These are phyloP conservation scores for Anastrepha ludens DNA, from an alignment of 1,140 invertebrate species.

Conservation along the genomic window DNA sequence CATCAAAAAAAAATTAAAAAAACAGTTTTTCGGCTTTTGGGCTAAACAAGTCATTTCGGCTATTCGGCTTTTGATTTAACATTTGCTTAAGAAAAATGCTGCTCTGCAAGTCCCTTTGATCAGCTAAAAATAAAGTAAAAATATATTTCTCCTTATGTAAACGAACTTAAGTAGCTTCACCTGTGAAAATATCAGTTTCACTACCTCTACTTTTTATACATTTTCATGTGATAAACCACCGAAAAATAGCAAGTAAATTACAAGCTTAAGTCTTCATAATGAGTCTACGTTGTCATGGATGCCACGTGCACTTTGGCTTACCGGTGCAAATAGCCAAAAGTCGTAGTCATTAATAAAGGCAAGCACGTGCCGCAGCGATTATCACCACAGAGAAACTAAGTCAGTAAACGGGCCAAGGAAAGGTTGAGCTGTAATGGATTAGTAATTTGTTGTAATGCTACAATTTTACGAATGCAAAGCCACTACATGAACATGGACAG, in stretches of 20 bases:
- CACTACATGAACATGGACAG: background rate
- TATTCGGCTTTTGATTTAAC: too few relatives aligned
- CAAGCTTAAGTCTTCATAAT: background rate
- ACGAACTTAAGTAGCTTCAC: background rate
- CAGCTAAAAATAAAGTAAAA: too few relatives aligned
- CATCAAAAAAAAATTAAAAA: too few relatives aligned
- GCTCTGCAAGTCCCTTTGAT: too few relatives aligned
- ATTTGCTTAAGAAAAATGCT: too few relatives aligned
- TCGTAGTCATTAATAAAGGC: constrained; percentile 17
- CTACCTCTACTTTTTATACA: background rate
- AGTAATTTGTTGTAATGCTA: background rate
- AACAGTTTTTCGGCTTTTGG: too few relatives aligned
- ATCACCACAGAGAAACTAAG: background rate
- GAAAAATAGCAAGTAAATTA: background rate
- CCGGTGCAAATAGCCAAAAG: constrained; percentile 22
- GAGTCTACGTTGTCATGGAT: background rate
- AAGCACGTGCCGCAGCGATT: background rate
- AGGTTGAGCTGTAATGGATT: background rate
- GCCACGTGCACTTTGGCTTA: background rate
- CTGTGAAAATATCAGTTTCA: background rate
- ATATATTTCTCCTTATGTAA: background rate
- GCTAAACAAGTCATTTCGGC: too few relatives aligned
- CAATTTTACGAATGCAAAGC: background rate
- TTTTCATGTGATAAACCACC: background rate
- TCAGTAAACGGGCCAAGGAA: background rate